Conservation (phyloP, 2,113 vertebrate genomes). For the Oceanodroma tethys region DNA sequence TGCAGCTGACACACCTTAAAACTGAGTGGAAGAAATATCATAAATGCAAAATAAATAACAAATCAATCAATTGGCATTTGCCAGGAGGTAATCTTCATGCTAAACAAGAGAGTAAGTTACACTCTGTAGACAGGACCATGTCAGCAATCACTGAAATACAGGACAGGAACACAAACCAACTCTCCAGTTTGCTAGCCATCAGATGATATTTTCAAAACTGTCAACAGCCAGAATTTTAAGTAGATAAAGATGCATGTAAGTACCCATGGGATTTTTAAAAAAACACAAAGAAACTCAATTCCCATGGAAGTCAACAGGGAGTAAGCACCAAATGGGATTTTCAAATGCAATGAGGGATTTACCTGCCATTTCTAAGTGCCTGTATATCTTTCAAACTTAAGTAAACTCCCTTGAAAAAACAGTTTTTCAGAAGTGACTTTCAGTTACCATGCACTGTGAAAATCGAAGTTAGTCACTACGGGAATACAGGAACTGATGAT, state of each 20-base stretch:
- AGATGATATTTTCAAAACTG: neutral
- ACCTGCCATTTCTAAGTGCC: neutral
- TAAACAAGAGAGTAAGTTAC: neutral
- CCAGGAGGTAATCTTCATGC: neutral
- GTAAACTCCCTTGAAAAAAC: neutral
- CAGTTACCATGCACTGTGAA: neutral
- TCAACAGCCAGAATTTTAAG: neutral
- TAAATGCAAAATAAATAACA: neutral
- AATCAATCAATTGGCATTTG: neutral
- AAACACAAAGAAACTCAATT: neutral
- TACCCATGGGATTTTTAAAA: neutral
- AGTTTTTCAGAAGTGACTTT: neutral
- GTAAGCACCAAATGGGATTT: neutral
- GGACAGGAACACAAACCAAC: neutral
- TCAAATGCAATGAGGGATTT: neutral
- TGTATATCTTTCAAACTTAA: neutral
- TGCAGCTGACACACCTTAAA: slow-evolving; percentile 18
- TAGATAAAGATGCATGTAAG: neutral
- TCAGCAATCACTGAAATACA: neutral
- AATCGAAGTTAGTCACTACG: neutral
- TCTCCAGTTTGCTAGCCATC: neutral
- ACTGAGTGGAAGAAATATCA: neutral
- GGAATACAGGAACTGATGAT: neutral
- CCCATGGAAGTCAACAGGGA: neutral
- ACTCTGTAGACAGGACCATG: neutral